phyloP scores from a whole-genome alignment of 2,888 invertebrate genomes.

The Lepidochitona cinerea region DNA sequence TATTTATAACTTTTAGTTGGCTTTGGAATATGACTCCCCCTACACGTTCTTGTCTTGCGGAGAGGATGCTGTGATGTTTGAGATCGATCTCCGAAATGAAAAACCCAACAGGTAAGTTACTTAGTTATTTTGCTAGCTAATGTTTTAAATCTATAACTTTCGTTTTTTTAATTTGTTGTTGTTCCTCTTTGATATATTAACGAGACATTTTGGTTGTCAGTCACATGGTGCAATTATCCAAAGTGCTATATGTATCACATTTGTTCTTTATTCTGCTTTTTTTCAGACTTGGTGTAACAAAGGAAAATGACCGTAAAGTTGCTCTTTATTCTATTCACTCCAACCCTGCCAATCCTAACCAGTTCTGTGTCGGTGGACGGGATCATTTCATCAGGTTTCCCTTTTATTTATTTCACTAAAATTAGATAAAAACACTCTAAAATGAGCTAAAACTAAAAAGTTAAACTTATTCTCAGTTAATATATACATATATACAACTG shows the following conservation, averaged over 20 bases:
- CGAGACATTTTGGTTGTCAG: no score
- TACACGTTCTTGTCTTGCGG: constrained; percentile 86
- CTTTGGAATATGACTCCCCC: constrained; percentile 82
- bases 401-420: no score
- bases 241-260: no score
- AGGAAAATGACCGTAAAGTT: constrained; percentile 76
- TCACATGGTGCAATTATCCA: no score
- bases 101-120: constrained; percentile 77
- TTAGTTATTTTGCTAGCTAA: not conserved
- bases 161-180: not conserved
- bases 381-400: constrained; percentile 83
- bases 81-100: constrained; percentile 84
- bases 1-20: constrained; percentile 73
- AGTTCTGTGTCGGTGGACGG: constrained; percentile 88
- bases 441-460: no score
- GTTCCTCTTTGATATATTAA: no score
- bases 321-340: constrained; percentile 90
- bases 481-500: no score
- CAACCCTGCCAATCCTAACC: constrained; percentile 83
- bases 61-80: constrained; percentile 87
- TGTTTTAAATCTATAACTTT: not conserved
- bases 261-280: no score
- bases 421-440: no score
- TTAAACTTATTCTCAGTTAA: no score
- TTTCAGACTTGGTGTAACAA: constrained; percentile 70